A percentile compares a stretch with the other conserved stretches of the same genome.
phyloP scores from a whole-genome alignment of 2,113 vertebrate genomes.

The Tachysurus vachellii region DNA sequence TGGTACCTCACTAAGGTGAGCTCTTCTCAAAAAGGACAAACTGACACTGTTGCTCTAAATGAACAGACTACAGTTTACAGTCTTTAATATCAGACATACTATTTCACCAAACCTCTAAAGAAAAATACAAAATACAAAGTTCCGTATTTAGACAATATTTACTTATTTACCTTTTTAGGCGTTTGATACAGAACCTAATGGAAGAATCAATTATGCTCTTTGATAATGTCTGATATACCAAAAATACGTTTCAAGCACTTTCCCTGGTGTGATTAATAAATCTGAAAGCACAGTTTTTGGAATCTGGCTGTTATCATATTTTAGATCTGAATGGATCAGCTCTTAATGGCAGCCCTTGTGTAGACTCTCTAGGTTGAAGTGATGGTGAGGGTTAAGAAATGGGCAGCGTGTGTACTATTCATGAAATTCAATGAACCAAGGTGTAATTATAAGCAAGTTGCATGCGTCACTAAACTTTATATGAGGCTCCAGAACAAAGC shows the following conservation, averaged over 20 bases:
- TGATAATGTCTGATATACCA: background rate
- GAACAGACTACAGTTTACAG: background rate
- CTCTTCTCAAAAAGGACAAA: conserved; percentile 10
- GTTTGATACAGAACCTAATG: background rate
- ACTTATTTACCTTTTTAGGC: background rate
- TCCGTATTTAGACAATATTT: background rate
- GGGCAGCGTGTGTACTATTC: conserved; percentile 27
- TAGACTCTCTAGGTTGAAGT: background rate
- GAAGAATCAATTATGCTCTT: background rate
- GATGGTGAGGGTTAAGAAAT: background rate
- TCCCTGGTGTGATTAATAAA: background rate
- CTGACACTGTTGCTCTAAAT: conserved; percentile 5
- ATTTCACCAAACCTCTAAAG: background rate
- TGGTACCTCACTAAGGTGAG: conserved; percentile 81
- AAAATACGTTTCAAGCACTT: background rate
- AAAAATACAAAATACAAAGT: background rate
- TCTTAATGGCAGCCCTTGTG: conserved; percentile 17
- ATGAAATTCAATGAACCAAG: conserved; percentile 51
- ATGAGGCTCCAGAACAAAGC: conserved; percentile 44
- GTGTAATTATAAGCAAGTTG: conserved; percentile 55
- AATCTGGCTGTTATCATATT: background rate
- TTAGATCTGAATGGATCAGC: background rate
- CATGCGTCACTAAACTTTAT: conserved; percentile 56
- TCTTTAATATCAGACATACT: background rate
- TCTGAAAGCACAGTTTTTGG: background rate